Evolutionary conservation across 2,888 invertebrate species (phyloP).

Genomic region (Octodonta nipae): DNA sequence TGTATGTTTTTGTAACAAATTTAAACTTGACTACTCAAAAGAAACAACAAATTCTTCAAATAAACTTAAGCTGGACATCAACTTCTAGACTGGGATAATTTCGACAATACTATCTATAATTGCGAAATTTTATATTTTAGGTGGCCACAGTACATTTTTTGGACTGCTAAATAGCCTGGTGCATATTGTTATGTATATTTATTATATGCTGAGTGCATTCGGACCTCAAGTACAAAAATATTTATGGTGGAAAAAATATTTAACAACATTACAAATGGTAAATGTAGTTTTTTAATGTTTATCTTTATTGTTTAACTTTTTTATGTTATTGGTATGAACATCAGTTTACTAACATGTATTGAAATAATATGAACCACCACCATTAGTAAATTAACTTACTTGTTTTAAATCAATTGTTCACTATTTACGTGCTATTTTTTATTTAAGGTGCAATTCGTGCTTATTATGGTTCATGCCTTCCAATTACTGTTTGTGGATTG

Average conservation of each 20-base stretch:
- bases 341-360: too few relatives aligned
- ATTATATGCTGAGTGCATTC: slow-evolving; percentile 82
- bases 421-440: neutral
- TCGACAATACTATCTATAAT: too few relatives aligned
- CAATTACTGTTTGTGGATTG: slow-evolving; percentile 82
- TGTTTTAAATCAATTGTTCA: slow-evolving; percentile 1
- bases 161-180: slow-evolving; percentile 89
- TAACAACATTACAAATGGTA: slow-evolving; percentile 85
- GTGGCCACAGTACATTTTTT: slow-evolving; percentile 93
- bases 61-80: too few relatives aligned
- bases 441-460: slow-evolving; percentile 71
- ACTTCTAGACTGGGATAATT: too few relatives aligned
- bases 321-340: too few relatives aligned
- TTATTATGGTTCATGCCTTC: slow-evolving; percentile 85
- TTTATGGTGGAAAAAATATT: slow-evolving; percentile 92
- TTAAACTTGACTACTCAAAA: too few relatives aligned
- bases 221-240: slow-evolving; percentile 76
- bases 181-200: slow-evolving; percentile 92
- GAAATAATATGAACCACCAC: too few relatives aligned
- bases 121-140: too few relatives aligned
- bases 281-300: slow-evolving; percentile 17
- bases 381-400: too few relatives aligned
- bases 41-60: too few relatives aligned
- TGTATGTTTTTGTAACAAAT: too few relatives aligned
- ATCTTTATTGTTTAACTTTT: neutral